A percentile compares a stretch with the other conserved stretches of the same genome.
Conservation (phyloP, 2,797 vertebrate genomes). For the Mergus octosetaceus region DNA sequence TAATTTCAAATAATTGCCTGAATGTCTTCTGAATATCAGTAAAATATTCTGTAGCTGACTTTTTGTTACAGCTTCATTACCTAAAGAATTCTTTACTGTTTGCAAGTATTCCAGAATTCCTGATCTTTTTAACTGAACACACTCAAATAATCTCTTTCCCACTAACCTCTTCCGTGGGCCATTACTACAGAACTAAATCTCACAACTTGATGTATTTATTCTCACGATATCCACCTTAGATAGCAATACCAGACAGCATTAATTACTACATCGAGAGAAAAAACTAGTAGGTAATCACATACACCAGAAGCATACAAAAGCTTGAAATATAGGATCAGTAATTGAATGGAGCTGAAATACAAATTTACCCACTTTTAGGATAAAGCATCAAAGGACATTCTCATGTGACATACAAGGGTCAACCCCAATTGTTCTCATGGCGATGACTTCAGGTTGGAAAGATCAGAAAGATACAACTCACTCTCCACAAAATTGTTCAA, state of each 20-base stretch:
- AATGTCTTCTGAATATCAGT: neutral
- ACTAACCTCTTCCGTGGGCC: neutral
- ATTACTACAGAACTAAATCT: neutral
- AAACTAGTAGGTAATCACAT: neutral
- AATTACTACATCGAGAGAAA: neutral
- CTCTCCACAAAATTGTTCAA: neutral
- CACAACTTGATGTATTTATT: neutral
- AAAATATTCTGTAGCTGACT: neutral
- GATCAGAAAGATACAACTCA: neutral
- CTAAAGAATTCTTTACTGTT: neutral
- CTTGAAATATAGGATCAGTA: neutral
- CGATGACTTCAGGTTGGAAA: neutral
- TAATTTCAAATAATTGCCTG: no score
- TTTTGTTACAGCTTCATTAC: neutral
- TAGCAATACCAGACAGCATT: neutral
- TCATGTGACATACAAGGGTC: neutral
- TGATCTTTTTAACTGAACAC: slow-evolving; percentile 15
- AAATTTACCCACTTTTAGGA: neutral
- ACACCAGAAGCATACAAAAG: neutral
- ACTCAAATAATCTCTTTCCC: neutral
- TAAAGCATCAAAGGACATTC: neutral
- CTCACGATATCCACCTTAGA: neutral
- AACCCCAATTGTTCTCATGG: neutral
- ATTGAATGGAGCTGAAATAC: neutral
- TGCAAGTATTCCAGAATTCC: neutral